Percentiles rank a stretch among this genome's conserved stretches.
These are phyloP conservation scores for Listrodromus nycthemerus DNA, from an alignment of 2,888 invertebrate species.

Conservation along the genomic window DNA sequence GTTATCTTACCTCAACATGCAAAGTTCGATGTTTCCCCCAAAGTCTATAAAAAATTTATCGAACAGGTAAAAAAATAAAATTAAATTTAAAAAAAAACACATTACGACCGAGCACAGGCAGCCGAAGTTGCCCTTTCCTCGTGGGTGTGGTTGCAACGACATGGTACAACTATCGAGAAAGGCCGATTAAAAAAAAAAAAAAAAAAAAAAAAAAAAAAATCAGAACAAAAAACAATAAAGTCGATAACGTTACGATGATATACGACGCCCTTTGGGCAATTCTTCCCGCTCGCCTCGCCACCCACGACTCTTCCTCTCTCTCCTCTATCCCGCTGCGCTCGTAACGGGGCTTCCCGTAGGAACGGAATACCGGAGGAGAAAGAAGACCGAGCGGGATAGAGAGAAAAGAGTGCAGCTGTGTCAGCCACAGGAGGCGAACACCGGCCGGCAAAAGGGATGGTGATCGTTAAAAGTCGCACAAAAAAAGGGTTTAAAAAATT, in stretches of 20 bases:
- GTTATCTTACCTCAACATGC: not conserved
- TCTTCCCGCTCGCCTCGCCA: conserved; percentile 41
- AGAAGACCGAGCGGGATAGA: conserved; percentile 33
- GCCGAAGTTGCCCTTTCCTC: not conserved
- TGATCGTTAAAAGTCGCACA: conserved; percentile 79
- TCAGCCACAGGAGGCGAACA: conserved; percentile 68
- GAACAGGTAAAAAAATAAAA: not conserved
- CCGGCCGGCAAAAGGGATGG: conserved; percentile 69
- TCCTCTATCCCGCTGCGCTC: conserved; percentile 5
- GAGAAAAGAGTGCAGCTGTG: conserved; percentile 63
- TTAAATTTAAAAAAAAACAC: not conserved
- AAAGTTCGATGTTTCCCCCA: not conserved
- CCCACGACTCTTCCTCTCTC: conserved; percentile 20
- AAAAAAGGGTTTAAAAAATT: conserved; percentile 74
- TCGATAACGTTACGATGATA: conserved; percentile 65
- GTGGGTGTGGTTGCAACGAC: conserved; percentile 64
- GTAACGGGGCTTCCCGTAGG: conserved; percentile 52
- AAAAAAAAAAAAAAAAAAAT: conserved; percentile 65
- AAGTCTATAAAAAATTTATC: not conserved
- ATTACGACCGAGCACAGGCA: not conserved
- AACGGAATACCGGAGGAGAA: conserved; percentile 48
- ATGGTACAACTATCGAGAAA: conserved; percentile 17
- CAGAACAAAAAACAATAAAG: conserved; percentile 66
- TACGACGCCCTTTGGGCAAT: conserved; percentile 59
- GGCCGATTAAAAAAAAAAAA: conserved; percentile 63